phyloP scores from a whole-genome alignment of 2,797 vertebrate genomes.

The Enteromius fasciolatus region DNA sequence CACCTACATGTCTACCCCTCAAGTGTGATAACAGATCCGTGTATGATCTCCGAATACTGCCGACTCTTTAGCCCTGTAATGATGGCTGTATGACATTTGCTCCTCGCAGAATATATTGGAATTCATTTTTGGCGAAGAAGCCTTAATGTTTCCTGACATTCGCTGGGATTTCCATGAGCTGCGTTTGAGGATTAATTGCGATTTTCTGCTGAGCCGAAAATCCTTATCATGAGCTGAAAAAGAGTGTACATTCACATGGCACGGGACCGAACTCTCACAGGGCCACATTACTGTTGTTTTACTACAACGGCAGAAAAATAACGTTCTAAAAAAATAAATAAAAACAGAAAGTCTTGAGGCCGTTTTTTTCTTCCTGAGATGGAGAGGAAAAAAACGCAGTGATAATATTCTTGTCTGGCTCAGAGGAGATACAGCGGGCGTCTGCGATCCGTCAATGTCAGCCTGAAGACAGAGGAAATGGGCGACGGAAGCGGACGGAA shows the following conservation, averaged over 20 bases:
- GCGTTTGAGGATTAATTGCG: constrained; percentile 38
- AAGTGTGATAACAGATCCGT: constrained; percentile 77
- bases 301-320: constrained; percentile 43
- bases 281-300: constrained; percentile 46
- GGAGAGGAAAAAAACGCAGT: constrained; percentile 71
- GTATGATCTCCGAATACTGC: constrained; percentile 66
- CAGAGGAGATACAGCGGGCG: constrained; percentile 73
- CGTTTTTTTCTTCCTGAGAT: constrained; percentile 57
- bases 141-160: constrained; percentile 46
- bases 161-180: constrained; percentile 18
- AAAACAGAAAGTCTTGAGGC: constrained; percentile 47
- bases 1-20: constrained; percentile 67
- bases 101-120: constrained; percentile 63
- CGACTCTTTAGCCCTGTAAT: constrained; percentile 49
- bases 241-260: constrained; percentile 4
- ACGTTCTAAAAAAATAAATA: background rate
- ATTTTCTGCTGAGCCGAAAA: constrained; percentile 36
- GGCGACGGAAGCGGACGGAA: constrained; percentile 80
- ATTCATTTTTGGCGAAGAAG: constrained; percentile 30
- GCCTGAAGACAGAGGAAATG: constrained; percentile 82
- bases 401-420: constrained; percentile 81
- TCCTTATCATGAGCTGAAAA: constrained; percentile 35
- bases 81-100: constrained; percentile 64
- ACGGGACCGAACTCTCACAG: background rate
- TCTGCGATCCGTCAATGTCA: constrained; percentile 85